Percentiles rank a stretch among this genome's conserved stretches.
These are phyloP conservation scores for Epicampocera succincta DNA, from an alignment of 2,888 invertebrate species.

Conservation along the genomic window DNA sequence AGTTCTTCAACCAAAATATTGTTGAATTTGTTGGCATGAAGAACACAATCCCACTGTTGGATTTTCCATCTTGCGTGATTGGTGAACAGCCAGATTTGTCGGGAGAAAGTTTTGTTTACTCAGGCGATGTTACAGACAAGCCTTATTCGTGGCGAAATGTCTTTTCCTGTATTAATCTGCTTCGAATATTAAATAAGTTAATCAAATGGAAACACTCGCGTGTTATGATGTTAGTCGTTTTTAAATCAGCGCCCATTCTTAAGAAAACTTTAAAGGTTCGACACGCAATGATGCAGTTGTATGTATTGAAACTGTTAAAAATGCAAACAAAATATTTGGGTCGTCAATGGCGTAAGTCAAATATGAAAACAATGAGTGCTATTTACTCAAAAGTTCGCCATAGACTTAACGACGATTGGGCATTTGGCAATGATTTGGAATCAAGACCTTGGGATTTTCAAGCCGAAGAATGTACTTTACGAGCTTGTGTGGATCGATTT, in stretches of 20 bases:
- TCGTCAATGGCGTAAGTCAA: slow-evolving; percentile 98
- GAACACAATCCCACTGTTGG: slow-evolving; percentile 94
- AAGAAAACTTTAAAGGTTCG: slow-evolving; percentile 97
- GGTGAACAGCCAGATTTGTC: slow-evolving; percentile 97
- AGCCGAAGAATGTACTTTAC: slow-evolving; percentile 96
- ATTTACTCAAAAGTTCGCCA: slow-evolving; percentile 99
- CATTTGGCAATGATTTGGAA: slow-evolving; percentile 98
- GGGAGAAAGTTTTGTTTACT: slow-evolving; percentile 93
- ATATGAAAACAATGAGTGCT: slow-evolving; percentile 99
- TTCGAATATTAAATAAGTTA: slow-evolving; percentile 97
- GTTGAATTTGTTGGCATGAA: slow-evolving; percentile 96
- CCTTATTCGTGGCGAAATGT: slow-evolving; percentile 98
- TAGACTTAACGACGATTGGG: slow-evolving; percentile 99
- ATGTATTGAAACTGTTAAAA: slow-evolving; percentile 97
- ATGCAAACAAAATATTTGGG: slow-evolving; percentile 99
- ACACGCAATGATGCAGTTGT: slow-evolving; percentile 98
- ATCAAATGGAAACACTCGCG: slow-evolving; percentile 99
- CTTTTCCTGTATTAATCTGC: slow-evolving; percentile 97
- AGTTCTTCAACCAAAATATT: slow-evolving; percentile 99
- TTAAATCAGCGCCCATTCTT: slow-evolving; percentile 99
- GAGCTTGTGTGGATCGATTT: slow-evolving; percentile 97
- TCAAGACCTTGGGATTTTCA: slow-evolving; percentile 99
- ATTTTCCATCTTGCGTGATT: slow-evolving; percentile 97
- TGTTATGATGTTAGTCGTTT: slow-evolving; percentile 99
- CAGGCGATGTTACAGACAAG: slow-evolving; percentile 85